Percentiles rank a stretch among this genome's conserved stretches.
Conservation (phyloP, 1,140 invertebrate genomes). For the Aphaenogaster floridana region DNA sequence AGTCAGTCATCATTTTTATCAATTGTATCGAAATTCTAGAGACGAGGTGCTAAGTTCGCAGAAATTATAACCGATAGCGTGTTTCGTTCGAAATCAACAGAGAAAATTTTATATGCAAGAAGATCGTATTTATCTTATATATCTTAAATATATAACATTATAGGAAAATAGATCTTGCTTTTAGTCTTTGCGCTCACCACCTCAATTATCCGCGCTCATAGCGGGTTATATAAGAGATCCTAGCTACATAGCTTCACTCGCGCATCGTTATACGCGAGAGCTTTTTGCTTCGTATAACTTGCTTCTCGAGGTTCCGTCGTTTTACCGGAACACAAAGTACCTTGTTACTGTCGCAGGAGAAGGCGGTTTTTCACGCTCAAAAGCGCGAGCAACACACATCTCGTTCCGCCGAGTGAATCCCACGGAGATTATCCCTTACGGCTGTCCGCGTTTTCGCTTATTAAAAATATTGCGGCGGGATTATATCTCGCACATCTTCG, state of each 20-base stretch:
- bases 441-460: background rate
- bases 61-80: background rate
- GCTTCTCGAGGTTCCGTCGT: conserved; percentile 4
- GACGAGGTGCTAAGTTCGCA: background rate
- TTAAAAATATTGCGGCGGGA: conserved; percentile 7
- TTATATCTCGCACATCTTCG: background rate
- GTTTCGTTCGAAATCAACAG: background rate
- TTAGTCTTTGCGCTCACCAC: background rate
- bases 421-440: background rate
- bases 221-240: background rate
- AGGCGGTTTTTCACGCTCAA: conserved; percentile 14
- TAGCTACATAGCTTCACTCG: background rate
- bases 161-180: background rate
- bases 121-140: background rate
- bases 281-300: background rate
- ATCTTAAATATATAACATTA: background rate
- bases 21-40: background rate
- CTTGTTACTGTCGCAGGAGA: background rate
- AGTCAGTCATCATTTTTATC: background rate
- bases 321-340: conserved; percentile 10
- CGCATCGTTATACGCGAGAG: background rate
- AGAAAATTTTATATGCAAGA: background rate
- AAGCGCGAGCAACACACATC: background rate
- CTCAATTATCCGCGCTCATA: background rate
- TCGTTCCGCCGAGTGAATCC: background rate